These are phyloP conservation scores for Petrocephalus microphthalmus DNA, from an alignment of 2,113 vertebrate species.

Conservation along the genomic window DNA sequence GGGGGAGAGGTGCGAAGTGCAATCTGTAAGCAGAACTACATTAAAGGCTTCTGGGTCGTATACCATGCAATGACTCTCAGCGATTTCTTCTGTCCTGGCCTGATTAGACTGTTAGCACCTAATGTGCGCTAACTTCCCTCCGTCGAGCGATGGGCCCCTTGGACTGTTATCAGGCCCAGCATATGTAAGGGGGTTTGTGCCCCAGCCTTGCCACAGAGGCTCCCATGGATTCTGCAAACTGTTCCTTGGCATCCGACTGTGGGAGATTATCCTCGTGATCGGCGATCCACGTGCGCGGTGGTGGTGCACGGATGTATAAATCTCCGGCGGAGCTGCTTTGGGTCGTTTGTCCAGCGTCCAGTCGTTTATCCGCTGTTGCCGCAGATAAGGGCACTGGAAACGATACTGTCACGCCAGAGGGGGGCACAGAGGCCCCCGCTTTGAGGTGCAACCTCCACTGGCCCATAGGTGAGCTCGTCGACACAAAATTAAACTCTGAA, in stretches of 20 bases:
- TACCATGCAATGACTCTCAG: not conserved
- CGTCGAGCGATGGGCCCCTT: not conserved
- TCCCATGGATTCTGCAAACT: not conserved
- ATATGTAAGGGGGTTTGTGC: not conserved
- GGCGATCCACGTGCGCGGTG: constrained; percentile 35
- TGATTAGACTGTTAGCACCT: not conserved
- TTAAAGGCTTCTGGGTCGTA: not conserved
- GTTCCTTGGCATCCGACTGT: not conserved
- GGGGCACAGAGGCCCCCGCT: constrained; percentile 40
- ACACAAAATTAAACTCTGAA: not conserved
- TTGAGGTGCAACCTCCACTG: constrained; percentile 38
- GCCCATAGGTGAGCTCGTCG: constrained; percentile 37
- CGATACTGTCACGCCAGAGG: constrained; percentile 51
- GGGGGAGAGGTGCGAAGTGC: not conserved
- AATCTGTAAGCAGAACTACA: not conserved
- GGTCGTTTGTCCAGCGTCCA: constrained; percentile 43
- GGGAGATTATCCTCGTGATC: constrained; percentile 21
- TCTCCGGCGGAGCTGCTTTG: not conserved
- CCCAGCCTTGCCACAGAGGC: not conserved
- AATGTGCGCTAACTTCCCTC: not conserved
- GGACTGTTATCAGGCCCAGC: not conserved
- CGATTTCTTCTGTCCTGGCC: not conserved
- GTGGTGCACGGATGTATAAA: not conserved
- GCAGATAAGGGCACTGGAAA: constrained; percentile 43
- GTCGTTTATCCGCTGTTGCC: constrained; percentile 42